A percentile compares a stretch with the other conserved stretches of the same genome.
Evolutionary conservation across 2,888 invertebrate species (phyloP).

Genomic region (Mythimna ferrago): DNA sequence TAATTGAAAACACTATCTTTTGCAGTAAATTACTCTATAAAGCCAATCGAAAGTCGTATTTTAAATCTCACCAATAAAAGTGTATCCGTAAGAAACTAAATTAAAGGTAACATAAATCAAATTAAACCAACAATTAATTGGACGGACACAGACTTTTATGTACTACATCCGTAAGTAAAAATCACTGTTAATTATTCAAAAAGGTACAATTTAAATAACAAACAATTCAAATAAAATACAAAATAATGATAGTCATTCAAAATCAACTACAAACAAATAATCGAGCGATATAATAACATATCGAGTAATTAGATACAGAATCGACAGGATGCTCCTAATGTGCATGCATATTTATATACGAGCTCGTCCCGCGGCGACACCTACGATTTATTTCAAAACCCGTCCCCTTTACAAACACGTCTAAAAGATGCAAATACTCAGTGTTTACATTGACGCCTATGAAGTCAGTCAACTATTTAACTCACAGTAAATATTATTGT

Average conservation of each 20-base stretch:
- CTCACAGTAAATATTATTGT: slow-evolving; percentile 40
- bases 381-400: slow-evolving; percentile 55
- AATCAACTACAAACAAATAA: slow-evolving; percentile 30
- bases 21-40: slow-evolving; percentile 15
- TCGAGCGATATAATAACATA: slow-evolving; percentile 24
- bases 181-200: neutral
- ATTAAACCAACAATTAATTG: slow-evolving; percentile 3
- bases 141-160: slow-evolving; percentile 6
- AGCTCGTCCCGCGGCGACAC: slow-evolving; percentile 39
- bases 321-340: slow-evolving; percentile 51
- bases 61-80: slow-evolving; percentile 12
- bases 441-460: slow-evolving; percentile 49
- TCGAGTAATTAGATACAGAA: slow-evolving; percentile 46
- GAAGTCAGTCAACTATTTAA: slow-evolving; percentile 47
- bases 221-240: too few relatives aligned
- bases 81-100: slow-evolving; percentile 5
- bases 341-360: slow-evolving; percentile 59
- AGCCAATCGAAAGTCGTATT: slow-evolving; percentile 1
- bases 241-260: neutral
- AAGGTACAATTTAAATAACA: neutral
- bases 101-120: slow-evolving; percentile 13
- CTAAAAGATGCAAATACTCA: slow-evolving; percentile 51
- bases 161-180: slow-evolving; percentile 24
- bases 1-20: slow-evolving; percentile 17
- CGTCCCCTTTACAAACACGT: slow-evolving; percentile 29